Percentiles rank a stretch among this genome's conserved stretches.
Evolutionary conservation across 1,140 invertebrate genomes (phyloP).

Genomic region (Antheraea pernyi): DNA sequence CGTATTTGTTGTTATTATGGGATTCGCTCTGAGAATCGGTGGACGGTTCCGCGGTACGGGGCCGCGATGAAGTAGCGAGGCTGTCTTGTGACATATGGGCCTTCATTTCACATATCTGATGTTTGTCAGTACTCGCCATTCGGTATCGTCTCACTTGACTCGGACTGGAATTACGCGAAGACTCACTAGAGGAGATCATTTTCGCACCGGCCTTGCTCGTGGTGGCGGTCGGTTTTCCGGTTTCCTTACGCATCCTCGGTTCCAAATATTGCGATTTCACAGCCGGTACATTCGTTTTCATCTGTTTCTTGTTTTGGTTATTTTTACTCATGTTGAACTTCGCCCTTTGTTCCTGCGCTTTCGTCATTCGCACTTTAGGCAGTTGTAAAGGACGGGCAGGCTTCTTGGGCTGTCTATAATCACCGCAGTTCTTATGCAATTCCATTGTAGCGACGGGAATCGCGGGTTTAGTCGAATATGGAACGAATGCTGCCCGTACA

Average conservation of each 20-base stretch:
- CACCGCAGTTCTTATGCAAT: slow-evolving; percentile 34
- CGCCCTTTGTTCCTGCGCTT: slow-evolving; percentile 63
- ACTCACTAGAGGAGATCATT: slow-evolving; percentile 58
- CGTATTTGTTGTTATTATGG: slow-evolving; percentile 63
- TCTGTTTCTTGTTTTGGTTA: slow-evolving; percentile 25
- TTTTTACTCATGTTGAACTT: slow-evolving; percentile 58
- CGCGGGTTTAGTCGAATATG: slow-evolving; percentile 49
- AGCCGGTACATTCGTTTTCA: slow-evolving; percentile 20
- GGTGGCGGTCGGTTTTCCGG: slow-evolving; percentile 24
- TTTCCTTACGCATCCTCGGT: slow-evolving; percentile 28
- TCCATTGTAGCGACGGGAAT: slow-evolving; percentile 28
- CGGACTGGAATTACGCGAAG: slow-evolving; percentile 59
- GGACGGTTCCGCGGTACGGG: slow-evolving; percentile 60
- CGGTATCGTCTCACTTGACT: slow-evolving; percentile 37
- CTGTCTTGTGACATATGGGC: slow-evolving; percentile 58
- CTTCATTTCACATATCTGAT: slow-evolving; percentile 22
- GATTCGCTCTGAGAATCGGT: slow-evolving; percentile 61
- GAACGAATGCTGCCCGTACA: slow-evolving; percentile 57
- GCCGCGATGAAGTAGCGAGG: slow-evolving; percentile 50
- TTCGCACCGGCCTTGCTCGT: slow-evolving; percentile 37
- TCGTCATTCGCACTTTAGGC: slow-evolving; percentile 60
- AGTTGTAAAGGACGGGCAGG: slow-evolving; percentile 20
- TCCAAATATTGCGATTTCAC: slow-evolving; percentile 56
- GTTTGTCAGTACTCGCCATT: slow-evolving; percentile 17
- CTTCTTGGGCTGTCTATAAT: slow-evolving; percentile 38